Evolutionary conservation across 2,888 invertebrate species (phyloP), one percentile per base, ranked within the genome.

Genomic region (Andrena hattorfiana): DNA sequence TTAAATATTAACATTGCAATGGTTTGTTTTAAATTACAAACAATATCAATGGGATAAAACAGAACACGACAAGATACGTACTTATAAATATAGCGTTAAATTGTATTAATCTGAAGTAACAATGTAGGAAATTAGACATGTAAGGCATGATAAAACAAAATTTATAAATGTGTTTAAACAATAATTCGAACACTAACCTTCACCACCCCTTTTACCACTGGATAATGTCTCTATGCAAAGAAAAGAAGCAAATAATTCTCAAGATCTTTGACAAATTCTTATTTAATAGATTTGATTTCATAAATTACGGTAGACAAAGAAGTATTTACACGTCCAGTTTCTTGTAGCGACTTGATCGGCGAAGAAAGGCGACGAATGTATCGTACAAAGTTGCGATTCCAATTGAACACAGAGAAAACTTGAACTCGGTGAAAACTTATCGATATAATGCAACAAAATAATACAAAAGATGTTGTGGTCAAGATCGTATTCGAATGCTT

Each of bases 161-260:
- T 13, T 1, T 16, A 42, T 4, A 26, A 10, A 16, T 59, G 23
- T 26, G 20, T 10, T 26, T 32, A 72, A 48, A 64, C 42, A 64
- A 26, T 62, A 69, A 59, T n/a, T 51, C 20, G 51, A 71, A 6
- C 48, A 81, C 56, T 73, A 68, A 69, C 67, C 79, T 81, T 67
- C 5, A 2, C n/a, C 51, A 64, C 10, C 13, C 32, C 32, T 54
- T 68, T 81, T 30, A 72, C 30, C 26, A 23, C 13, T 8, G 51
- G 49, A 80, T 75, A 54, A 30, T 20, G 62, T 20, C 49, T 67
- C 64, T 75, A 70, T 26, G 28, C 28, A 79, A 74, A 75, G 28
- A 77, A 62, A 76, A 49, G 10, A 51, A 66, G 20, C 20, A n/a
- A 7, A 13, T 67, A 26, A 51, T 20, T 51, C 8, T 51, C 20